Percentiles rank a stretch among this genome's conserved stretches.
Evolutionary conservation across 2,113 vertebrate species (phyloP).

Genomic region (Eulemur rufifrons): DNA sequence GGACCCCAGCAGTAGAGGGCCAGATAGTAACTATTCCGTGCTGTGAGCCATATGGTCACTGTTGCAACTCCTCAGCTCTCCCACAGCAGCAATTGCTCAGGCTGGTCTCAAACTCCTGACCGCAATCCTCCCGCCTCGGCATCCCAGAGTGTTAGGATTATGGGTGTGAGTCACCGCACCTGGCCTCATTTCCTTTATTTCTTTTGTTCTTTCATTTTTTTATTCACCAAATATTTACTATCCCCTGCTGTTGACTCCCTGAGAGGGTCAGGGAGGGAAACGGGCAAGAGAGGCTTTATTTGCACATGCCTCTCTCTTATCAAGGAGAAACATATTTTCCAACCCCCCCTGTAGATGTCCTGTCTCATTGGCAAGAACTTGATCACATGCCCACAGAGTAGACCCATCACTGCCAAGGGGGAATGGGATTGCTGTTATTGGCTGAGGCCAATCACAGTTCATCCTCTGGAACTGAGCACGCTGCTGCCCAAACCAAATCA

Average conservation of each 20-base stretch:
- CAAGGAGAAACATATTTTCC: background rate
- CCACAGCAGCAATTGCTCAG: no score
- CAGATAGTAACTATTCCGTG: no score
- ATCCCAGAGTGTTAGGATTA: no score
- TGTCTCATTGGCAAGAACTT: background rate
- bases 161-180: no score
- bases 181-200: no score
- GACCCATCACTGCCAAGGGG: background rate
- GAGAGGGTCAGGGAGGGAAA: background rate
- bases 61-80: background rate
- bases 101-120: no score
- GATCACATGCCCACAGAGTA: background rate
- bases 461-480: background rate
- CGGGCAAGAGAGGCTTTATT: background rate
- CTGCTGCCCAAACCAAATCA: background rate
- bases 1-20: no score
- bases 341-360: background rate
- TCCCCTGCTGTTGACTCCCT: no score
- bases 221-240: no score
- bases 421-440: background rate
- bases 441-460: background rate
- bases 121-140: no score
- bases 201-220: no score
- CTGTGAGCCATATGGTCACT: no score
- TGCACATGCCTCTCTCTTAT: background rate